These are phyloP conservation scores for Sus cebifrons DNA, from an alignment of 2,797 vertebrate genomes.

Conservation along the genomic window DNA sequence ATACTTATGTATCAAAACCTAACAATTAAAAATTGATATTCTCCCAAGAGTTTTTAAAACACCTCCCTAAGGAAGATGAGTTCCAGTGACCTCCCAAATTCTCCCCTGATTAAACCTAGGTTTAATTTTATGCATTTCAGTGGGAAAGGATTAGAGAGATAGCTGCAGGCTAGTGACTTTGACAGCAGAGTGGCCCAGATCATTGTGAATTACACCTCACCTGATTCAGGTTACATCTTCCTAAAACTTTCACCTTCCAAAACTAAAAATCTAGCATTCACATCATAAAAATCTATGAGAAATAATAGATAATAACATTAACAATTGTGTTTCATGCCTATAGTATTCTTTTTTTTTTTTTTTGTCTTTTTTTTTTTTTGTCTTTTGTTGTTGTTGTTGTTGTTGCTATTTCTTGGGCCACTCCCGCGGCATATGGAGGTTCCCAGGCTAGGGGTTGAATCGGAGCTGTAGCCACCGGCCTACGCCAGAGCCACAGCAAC, in stretches of 20 bases:
- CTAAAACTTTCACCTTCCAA: neutral
- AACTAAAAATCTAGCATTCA: neutral
- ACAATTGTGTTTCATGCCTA: neutral
- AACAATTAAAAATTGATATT: neutral
- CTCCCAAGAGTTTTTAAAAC: constrained; percentile 12
- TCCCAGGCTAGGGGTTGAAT: no score
- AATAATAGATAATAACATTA: neutral
- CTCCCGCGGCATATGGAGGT: no score
- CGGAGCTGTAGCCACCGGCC: no score
- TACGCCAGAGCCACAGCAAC: no score
- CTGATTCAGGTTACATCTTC: neutral
- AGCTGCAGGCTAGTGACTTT: neutral
- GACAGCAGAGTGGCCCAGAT: neutral
- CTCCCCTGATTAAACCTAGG: neutral
- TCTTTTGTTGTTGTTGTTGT: no score
- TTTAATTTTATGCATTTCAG: neutral
- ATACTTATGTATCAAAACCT: neutral
- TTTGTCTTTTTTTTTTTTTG: no score
- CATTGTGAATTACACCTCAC: neutral
- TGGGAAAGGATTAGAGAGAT: neutral
- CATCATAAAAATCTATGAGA: neutral
- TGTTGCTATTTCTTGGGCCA: no score
- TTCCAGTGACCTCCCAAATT: neutral
- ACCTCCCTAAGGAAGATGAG: neutral
- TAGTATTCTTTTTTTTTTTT: neutral